Base-by-base conservation (phyloP, 2,888 invertebrate species). In the Drosophila helvetica region DNA sequence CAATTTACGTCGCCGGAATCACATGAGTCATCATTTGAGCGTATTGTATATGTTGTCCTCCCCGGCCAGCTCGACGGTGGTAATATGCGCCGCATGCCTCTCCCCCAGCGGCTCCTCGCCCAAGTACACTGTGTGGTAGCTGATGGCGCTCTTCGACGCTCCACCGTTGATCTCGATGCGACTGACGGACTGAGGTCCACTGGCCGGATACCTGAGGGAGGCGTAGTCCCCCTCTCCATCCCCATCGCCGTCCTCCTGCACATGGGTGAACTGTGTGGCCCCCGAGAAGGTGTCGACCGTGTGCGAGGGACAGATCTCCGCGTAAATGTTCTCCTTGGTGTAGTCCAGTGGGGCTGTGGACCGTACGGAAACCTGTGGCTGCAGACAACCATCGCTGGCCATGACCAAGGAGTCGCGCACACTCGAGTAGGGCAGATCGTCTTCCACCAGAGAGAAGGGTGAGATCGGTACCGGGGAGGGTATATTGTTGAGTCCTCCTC, bases 341-440 rank as follows among this genome's bases (percentile, higher is more conserved):
- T 91, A 91, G 48, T 92, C 91, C 55, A 86, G 69, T n/a, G 38
- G 38, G 46, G 83, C 69, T 47, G 88, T 75, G 6, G 87, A 12
- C 22, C 22, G 6, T 15, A n/a, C 18, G 7, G 42, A 42, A 46
- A 19, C 56, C 30, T 74, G 46, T 3, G 45, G 57, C 8, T 69
- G 60, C n/a, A 43, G 64, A 12, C 81, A 84, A 9, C 86, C 90
- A 64, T 90, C 80, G 56, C 84, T 90, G 58, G 88, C 83, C 15
- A 90, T 84, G 27, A 92, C 89, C 7, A 95, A 93, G 10, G 95
- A 95, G 75, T 95, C 95, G 8, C 94, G 94, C 6, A 95, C 95
- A 91, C 95, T 94, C 10, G 95, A 95, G 75, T 95, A 95, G 2
- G 95, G 95, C 33, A 95, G 90, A 89, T 95, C 95, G 90, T 95